Evolutionary conservation across 2,888 invertebrate species (phyloP).

Genomic region (Brenthis hecate): DNA sequence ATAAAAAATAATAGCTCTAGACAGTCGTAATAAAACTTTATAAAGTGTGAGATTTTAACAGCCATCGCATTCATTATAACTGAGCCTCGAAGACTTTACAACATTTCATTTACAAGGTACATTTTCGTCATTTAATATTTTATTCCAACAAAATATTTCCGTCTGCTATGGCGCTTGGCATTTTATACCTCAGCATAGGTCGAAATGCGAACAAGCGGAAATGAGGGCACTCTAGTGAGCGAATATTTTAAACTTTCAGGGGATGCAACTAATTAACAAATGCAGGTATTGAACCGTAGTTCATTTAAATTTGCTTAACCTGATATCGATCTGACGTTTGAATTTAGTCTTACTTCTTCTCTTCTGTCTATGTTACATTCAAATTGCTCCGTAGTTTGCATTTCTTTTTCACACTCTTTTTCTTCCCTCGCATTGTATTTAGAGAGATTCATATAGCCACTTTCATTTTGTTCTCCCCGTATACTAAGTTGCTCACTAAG

Average conservation of each 20-base stretch:
- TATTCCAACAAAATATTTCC: conserved; percentile 30
- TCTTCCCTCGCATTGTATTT: no score
- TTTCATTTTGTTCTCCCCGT: no score
- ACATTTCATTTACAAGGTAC: conserved; percentile 26
- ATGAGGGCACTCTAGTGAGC: conserved; percentile 33
- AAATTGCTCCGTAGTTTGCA: neutral
- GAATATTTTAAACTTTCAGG: conserved; percentile 38
- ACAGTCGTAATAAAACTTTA: neutral
- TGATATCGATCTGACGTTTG: conserved; percentile 28
- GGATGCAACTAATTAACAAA: conserved; percentile 39
- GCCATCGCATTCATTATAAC: conserved; percentile 19
- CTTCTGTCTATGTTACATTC: neutral
- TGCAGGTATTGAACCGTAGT: conserved; percentile 32
- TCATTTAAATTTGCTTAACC: conserved; percentile 34
- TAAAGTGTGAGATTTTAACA: conserved; percentile 12
- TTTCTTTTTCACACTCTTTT: no score
- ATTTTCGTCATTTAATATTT: conserved; percentile 34
- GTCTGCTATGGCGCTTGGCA: conserved; percentile 26
- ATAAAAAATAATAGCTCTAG: neutral
- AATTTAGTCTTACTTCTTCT: neutral
- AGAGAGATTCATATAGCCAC: no score
- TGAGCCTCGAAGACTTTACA: conserved; percentile 17
- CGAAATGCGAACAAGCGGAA: conserved; percentile 34
- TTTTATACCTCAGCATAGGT: conserved; percentile 30
- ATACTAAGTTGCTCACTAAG: no score